These are phyloP conservation scores for Empidonax alnorum DNA, from an alignment of 2,113 vertebrate species.

Conservation along the genomic window DNA sequence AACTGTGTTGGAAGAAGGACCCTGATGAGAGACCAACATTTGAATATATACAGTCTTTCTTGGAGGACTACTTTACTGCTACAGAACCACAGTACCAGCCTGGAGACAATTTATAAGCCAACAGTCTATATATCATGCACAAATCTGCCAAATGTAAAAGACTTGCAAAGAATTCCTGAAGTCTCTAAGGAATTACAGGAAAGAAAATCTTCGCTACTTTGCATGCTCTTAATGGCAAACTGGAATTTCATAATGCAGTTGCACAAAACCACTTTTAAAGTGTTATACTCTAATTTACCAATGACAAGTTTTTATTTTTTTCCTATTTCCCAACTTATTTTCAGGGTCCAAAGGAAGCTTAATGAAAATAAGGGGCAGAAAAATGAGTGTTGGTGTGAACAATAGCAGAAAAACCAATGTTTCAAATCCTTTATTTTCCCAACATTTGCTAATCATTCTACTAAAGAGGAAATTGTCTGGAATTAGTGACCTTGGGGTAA, in stretches of 20 bases:
- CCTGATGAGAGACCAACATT: constrained; percentile 96
- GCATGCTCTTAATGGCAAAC: constrained; percentile 80
- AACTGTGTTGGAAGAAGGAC: constrained; percentile 95
- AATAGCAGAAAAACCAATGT: constrained; percentile 1
- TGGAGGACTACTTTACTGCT: constrained; percentile 97
- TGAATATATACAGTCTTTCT: constrained; percentile 95
- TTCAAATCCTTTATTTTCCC: constrained; percentile 50
- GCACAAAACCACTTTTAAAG: constrained; percentile 84
- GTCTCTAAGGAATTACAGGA: constrained; percentile 71
- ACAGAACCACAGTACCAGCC: constrained; percentile 98
- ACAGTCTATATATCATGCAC: constrained; percentile 66
- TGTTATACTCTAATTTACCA: constrained; percentile 77
- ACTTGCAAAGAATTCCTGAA: constrained; percentile 70
- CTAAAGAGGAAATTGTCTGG: constrained; percentile 33
- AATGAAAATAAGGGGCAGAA: constrained; percentile 26
- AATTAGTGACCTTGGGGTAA: constrained; percentile 7
- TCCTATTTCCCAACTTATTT: constrained; percentile 54
- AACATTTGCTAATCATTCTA: constrained; percentile 3
- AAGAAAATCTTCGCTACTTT: constrained; percentile 73
- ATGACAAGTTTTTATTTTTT: constrained; percentile 62
- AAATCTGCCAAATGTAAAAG: constrained; percentile 78
- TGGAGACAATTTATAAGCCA: constrained; percentile 92
- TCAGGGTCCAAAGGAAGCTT: constrained; percentile 77
- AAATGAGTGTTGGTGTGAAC: constrained; percentile 31
- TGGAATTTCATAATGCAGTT: constrained; percentile 80